Base-by-base conservation (phyloP, 2,888 invertebrate species). In the Drosophila subsilvestris region DNA sequence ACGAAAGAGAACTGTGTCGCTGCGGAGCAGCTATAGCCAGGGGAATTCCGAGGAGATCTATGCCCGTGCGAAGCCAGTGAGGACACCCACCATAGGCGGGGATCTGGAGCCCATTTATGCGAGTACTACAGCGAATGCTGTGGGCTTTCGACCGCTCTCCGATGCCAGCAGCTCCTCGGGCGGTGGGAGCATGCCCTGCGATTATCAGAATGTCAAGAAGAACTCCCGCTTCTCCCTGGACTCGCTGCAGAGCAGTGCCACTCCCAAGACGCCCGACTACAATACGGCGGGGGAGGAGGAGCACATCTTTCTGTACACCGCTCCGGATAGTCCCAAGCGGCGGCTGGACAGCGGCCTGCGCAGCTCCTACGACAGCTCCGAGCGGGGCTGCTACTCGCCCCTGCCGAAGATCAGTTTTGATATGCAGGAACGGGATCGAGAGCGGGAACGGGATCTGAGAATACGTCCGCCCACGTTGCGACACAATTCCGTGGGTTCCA, bases 241-340 rank as follows among this genome's bases (percentile, higher is more conserved):
- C 63, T 92, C 92, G 2, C 75, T 92, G 63, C 92, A 92, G 49
- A 92, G 92, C 56, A 92, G 91, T 62, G 88, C 88, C 45, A 91
- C 91, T 7, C 89, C 91, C 51, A 91, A 91, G 74, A 91, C 92
- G 0, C 92, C 92, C 0, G 92, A 91, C 44, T 92, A 91, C 50
- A 84, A 88, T 20, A 90, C 90, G 1, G 88, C 88, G 22, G 89
- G 89, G 14, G 90, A 90, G 63, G 92, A 91, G 69, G 91, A 92
- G 59, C 90, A 86, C 69, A 90, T 91, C 18, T 92, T 91, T 55
- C 77, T 91, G 3, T 92, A 91, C 48, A 91, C 92, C 1, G 91
- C 91, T 3, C 91, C 92, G 7, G 92, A 91, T 18, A 91, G 91
- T 59, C 91, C 91, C 0, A 90, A 90, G 49, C 79, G 89, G 4